Evolutionary conservation across 2,797 vertebrate species (phyloP), one percentile per base, ranked within the genome.

Genomic region (Brachyalestes nurse): DNA sequence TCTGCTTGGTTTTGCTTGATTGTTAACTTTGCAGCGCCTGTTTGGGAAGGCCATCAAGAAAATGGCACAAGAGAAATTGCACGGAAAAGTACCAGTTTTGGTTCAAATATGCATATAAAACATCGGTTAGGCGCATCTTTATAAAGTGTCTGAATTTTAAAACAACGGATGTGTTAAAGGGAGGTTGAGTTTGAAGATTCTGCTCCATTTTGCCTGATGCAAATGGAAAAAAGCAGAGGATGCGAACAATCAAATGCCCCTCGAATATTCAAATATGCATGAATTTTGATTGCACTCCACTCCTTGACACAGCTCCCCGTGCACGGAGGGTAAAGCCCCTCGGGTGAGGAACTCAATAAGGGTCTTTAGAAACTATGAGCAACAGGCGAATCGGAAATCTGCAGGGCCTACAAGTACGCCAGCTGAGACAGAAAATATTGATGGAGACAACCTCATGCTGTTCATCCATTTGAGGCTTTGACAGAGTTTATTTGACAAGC

Each of bases 401-500:
- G 62, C 70, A 5, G 61, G 40, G 60, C 70, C 66, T 53, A 60
- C 51, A 60, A 53, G 67, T 60, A 19, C 38, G 55, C 67, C 66
- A 66, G 58, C 40, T 62, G 61, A 55, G 45, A 71, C 42, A 62
- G 66, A 65, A 77, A 82, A 72, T 17, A 66, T 58, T 78, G 69
- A 79, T 77, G 4, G 17, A 72, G 77, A 69, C 77, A 67, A 75
- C 47, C 42, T 0, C 77, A 80, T 21, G 65, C 69, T 77, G 80
- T 38, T 62, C 75, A 82, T 66, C 38, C 64, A 17, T 82, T 82
- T 72, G 58, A 77, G 75, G 19, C 40, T 53, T 66, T 72, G 75
- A 82, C 78, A 73, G 81, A 82, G 61, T 82, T 82, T 77, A 73
- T 82, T 51, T 82, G 75, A 60, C 75, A 82, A 73, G 67, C 45